Evolutionary conservation across 2,797 vertebrate genomes (phyloP).

Genomic region (Smutsia temminckii): DNA sequence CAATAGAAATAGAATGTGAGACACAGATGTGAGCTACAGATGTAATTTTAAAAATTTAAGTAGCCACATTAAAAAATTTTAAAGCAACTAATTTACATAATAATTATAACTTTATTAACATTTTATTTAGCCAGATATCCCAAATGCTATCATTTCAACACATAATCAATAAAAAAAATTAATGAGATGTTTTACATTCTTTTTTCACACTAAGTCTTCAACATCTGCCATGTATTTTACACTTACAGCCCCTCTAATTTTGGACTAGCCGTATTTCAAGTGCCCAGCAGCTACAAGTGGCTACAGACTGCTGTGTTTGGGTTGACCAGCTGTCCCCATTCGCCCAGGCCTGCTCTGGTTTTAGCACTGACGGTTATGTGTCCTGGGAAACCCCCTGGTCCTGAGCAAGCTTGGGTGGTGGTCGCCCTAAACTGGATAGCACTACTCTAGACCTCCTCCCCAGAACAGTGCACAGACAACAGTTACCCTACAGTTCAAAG

Average conservation of each 20-base stretch:
- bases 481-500: neutral
- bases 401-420: neutral
- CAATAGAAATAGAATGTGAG: neutral
- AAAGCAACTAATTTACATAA: neutral
- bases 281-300: neutral
- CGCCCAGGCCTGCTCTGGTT: neutral
- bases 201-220: neutral
- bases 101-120: neutral
- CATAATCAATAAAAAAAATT: neutral
- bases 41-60: neutral
- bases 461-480: fast-evolving
- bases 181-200: neutral
- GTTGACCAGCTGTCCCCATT: neutral
- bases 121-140: neutral
- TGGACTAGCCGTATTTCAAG: neutral
- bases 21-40: neutral
- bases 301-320: neutral
- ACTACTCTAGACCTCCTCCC: neutral
- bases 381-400: neutral
- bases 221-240: neutral
- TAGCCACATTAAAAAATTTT: neutral
- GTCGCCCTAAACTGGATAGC: neutral
- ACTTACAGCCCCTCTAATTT: neutral
- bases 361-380: neutral
- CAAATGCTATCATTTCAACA: neutral